Evolutionary conservation across 2,888 invertebrate genomes (phyloP).

Genomic region (Tanypteryx hageni): DNA sequence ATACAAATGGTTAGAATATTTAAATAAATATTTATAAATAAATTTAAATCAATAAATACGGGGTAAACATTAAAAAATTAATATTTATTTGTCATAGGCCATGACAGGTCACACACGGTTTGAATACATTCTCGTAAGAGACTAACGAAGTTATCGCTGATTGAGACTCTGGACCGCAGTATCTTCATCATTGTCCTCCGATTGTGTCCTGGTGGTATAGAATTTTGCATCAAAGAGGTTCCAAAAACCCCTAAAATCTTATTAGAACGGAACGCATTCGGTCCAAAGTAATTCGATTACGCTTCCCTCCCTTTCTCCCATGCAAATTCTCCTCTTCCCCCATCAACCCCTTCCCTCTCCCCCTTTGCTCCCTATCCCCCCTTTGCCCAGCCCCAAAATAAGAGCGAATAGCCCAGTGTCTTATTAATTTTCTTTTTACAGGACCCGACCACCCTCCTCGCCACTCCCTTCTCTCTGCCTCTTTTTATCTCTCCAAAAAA

Average conservation of each 20-base stretch:
- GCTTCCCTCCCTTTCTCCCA: neutral
- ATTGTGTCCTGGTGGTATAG: conserved; percentile 33
- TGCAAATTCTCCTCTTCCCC: neutral
- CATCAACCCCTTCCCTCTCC: neutral
- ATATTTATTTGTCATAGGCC: too few species aligned
- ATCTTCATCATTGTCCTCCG: conserved; percentile 29
- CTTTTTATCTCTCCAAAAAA: neutral
- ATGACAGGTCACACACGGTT: neutral
- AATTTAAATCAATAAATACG: too few species aligned
- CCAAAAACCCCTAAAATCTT: conserved; percentile 54
- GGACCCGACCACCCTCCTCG: neutral
- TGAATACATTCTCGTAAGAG: neutral
- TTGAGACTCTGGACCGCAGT: neutral
- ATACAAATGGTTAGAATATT: too few species aligned
- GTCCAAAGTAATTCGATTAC: conserved; percentile 55
- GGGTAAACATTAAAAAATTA: too few species aligned
- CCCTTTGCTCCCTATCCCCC: neutral
- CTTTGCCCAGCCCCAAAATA: neutral
- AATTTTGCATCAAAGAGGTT: conserved; percentile 57
- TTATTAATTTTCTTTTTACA: conserved; percentile 29
- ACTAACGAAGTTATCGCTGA: neutral
- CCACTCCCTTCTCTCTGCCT: neutral
- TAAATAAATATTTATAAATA: too few species aligned
- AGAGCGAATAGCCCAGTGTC: conserved; percentile 30
- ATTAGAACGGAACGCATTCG: conserved; percentile 52